Conservation (phyloP, 2,888 invertebrate species). For the Leptura quadrifasciata region DNA sequence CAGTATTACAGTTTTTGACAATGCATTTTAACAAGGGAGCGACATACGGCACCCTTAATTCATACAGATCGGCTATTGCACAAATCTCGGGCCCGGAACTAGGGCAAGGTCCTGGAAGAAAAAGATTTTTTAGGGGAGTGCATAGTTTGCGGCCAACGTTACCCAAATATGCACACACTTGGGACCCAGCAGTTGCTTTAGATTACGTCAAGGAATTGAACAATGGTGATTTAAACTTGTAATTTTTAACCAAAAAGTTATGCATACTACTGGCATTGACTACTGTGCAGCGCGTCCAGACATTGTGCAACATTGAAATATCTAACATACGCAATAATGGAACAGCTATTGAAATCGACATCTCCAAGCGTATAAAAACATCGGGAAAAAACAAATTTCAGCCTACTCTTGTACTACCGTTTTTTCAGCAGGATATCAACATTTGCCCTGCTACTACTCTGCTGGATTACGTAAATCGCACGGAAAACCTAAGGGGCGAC, state of each 20-base stretch:
- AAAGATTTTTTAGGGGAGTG: neutral
- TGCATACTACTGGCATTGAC: too few species aligned
- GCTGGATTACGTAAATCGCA: neutral
- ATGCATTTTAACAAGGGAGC: neutral
- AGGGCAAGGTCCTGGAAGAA: too few species aligned
- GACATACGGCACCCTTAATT: too few species aligned
- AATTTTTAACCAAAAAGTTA: too few species aligned
- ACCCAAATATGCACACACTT: neutral
- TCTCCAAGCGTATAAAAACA: neutral
- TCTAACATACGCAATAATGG: neutral
- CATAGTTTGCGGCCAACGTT: neutral
- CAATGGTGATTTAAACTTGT: too few species aligned
- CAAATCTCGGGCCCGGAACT: too few species aligned
- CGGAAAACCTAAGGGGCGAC: slow-evolving; percentile 11
- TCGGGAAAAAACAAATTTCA: neutral
- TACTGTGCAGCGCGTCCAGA: neutral
- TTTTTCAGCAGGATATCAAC: neutral
- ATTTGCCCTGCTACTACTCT: neutral
- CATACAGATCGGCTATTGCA: neutral
- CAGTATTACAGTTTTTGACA: neutral
- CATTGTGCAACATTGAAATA: neutral
- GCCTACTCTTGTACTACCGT: neutral
- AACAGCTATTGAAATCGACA: neutral
- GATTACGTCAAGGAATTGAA: too few species aligned
- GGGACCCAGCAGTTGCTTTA: neutral